A percentile compares a stretch with the other conserved stretches of the same genome.
Conservation (phyloP, 2,113 vertebrate genomes). For the Corythornis vintsioides region DNA sequence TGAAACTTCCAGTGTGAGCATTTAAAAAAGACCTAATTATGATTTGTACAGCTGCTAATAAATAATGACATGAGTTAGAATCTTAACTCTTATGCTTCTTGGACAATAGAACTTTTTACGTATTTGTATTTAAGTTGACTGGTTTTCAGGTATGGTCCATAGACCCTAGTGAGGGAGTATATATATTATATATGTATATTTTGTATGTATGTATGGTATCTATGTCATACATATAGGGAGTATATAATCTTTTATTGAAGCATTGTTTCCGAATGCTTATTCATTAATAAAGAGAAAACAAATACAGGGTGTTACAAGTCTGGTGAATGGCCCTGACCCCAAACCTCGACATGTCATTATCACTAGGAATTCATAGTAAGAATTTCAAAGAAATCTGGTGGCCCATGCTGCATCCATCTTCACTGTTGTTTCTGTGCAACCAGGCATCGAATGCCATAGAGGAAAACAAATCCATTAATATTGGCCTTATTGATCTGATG, state of each 20-base stretch:
- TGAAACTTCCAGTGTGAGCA: background rate
- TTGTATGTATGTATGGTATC: background rate
- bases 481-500: background rate
- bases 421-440: background rate
- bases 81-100: background rate
- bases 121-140: background rate
- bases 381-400: background rate
- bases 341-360: background rate
- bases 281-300: background rate
- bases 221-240: background rate
- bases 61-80: background rate
- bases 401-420: background rate
- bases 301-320: background rate
- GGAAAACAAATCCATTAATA: constrained; percentile 9
- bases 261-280: background rate
- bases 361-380: background rate
- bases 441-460: background rate
- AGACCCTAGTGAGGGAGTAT: background rate
- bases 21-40: background rate
- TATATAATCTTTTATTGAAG: background rate
- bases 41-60: constrained; percentile 1
- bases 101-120: background rate
- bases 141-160: background rate
- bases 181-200: background rate
- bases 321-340: too few relatives aligned